Conservation (phyloP, 2,888 invertebrate genomes). For the Drosophila tripunctata region DNA sequence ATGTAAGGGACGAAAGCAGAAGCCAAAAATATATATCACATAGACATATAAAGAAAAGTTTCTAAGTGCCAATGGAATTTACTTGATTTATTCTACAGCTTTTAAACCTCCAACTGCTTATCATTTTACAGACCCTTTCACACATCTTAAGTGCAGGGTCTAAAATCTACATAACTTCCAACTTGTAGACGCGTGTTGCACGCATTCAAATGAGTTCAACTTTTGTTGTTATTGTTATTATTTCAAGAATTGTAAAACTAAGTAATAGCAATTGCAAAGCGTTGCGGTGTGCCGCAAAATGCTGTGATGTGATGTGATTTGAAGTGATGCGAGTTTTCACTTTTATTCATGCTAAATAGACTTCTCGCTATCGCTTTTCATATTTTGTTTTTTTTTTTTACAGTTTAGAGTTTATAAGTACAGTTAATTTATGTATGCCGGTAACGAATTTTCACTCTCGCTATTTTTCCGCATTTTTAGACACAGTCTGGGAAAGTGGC, state of each 20-base stretch:
- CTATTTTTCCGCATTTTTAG: constrained; percentile 71
- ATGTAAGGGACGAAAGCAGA: no score
- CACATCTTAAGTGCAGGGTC: not conserved
- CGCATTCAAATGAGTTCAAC: constrained; percentile 38
- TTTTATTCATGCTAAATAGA: constrained; percentile 53
- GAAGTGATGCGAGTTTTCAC: constrained; percentile 36
- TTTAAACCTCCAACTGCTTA: no score
- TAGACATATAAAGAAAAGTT: no score
- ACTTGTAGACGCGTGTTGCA: constrained; percentile 12
- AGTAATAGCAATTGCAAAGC: constrained; percentile 1
- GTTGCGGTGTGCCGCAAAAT: not conserved
- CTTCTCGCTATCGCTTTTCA: constrained; percentile 52
- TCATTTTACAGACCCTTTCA: not conserved
- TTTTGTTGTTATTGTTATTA: not conserved
- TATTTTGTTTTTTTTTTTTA: no score
- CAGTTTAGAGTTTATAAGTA: constrained; percentile 48
- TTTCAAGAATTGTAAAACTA: constrained; percentile 39
- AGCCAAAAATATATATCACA: no score
- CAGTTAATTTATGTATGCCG: constrained; percentile 70
- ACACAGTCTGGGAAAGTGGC: constrained; percentile 61
- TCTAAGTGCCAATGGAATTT: no score
- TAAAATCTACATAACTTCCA: constrained; percentile 23
- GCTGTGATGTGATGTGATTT: not conserved
- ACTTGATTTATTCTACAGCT: no score
- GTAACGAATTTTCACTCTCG: constrained; percentile 69